These are phyloP conservation scores for Escarpia spicata DNA, from an alignment of 2,888 invertebrate genomes.

Conservation along the genomic window DNA sequence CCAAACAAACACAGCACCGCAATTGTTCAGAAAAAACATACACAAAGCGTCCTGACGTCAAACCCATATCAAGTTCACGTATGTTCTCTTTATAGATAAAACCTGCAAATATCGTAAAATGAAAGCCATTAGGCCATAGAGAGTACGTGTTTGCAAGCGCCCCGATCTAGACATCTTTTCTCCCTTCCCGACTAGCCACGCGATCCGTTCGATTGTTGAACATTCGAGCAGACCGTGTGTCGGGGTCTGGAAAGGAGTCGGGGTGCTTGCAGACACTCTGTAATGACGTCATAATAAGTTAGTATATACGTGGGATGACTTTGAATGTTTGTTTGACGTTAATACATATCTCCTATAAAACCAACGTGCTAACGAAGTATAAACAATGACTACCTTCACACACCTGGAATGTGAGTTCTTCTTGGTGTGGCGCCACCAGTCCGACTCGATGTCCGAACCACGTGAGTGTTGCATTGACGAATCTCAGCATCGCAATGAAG, in stretches of 20 bases:
- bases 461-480: conserved; percentile 80
- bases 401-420: conserved; percentile 57
- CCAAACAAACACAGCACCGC: background rate
- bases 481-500: conserved; percentile 86
- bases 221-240: too few relatives aligned
- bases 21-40: background rate
- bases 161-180: too few relatives aligned
- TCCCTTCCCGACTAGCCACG: too few relatives aligned
- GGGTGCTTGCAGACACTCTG: too few relatives aligned
- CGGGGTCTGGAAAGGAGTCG: too few relatives aligned
- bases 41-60: background rate
- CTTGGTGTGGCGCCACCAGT: conserved; percentile 35
- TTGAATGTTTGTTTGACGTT: background rate
- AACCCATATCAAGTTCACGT: background rate
- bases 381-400: background rate
- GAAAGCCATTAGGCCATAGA: too few relatives aligned
- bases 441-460: conserved; percentile 76
- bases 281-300: too few relatives aligned
- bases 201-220: too few relatives aligned
- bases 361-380: background rate
- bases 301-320: background rate
- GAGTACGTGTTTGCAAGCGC: too few relatives aligned
- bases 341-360: background rate
- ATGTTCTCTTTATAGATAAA: too few relatives aligned
- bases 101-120: too few relatives aligned